These are phyloP conservation scores for Brachirus orientalis DNA, from an alignment of 2,113 vertebrate genomes.

Conservation along the genomic window DNA sequence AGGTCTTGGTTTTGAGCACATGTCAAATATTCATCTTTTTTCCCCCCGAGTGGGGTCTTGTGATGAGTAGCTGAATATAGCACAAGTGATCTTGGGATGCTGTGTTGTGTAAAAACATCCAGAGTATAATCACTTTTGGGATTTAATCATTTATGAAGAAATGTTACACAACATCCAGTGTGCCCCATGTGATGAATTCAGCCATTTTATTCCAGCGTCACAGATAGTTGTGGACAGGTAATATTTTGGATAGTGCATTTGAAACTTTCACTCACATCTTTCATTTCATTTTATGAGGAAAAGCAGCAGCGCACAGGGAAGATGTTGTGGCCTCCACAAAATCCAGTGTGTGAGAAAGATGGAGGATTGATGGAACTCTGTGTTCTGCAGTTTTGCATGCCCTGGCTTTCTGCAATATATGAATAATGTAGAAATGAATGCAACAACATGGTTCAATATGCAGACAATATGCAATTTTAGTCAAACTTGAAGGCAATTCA, in stretches of 20 bases:
- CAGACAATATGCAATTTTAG: conserved; percentile 46
- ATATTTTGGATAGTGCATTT: not conserved
- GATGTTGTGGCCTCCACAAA: not conserved
- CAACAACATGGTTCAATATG: conserved; percentile 31
- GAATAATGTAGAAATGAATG: conserved; percentile 49
- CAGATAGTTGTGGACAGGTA: not conserved
- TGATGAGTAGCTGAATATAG: conserved; percentile 42
- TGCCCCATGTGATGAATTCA: not conserved
- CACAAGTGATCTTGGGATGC: conserved; percentile 29
- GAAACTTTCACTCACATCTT: not conserved
- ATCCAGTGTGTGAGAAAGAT: not conserved
- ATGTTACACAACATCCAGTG: conserved; percentile 56
- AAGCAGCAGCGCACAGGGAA: not conserved
- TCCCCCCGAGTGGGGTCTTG: conserved; percentile 1
- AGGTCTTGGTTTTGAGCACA: conserved; percentile 43
- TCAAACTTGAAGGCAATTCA: not conserved
- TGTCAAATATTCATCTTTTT: conserved; percentile 47
- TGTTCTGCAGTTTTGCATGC: conserved; percentile 15
- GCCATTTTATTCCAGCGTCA: not conserved
- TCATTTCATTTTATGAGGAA: not conserved
- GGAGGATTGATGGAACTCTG: conserved; percentile 2
- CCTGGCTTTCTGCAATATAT: conserved; percentile 13
- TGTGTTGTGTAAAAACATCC: conserved; percentile 54
- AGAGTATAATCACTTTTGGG: conserved; percentile 41
- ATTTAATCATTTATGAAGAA: conserved; percentile 59